These are phyloP conservation scores for Julus scandinavius DNA, from an alignment of 2,888 invertebrate species.

Conservation along the genomic window DNA sequence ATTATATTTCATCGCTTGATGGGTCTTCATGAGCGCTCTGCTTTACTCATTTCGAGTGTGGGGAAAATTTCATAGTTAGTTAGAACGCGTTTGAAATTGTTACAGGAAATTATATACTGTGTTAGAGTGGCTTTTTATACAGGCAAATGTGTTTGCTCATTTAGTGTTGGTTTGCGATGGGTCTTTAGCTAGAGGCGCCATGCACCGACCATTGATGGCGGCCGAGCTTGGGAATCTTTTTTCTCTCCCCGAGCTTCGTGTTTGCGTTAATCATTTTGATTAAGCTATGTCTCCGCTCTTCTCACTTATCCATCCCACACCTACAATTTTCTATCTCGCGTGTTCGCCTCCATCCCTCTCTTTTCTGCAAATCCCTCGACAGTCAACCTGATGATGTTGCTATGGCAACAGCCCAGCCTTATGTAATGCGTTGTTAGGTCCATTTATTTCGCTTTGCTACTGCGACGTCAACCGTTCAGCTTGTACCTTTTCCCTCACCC, in stretches of 20 bases:
- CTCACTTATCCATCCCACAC: neutral
- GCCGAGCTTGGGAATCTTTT: neutral
- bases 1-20: neutral
- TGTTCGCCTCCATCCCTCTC: neutral
- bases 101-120: neutral
- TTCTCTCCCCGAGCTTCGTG: neutral
- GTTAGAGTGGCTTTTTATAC: neutral
- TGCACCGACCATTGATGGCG: neutral
- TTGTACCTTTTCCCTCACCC: neutral
- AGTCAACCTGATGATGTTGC: constrained; percentile 40
- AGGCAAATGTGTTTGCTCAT: neutral
- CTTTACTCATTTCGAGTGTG: no score
- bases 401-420: constrained; percentile 20
- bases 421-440: constrained; percentile 43
- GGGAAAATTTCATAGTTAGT: no score
- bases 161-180: neutral
- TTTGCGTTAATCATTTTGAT: constrained; percentile 34
- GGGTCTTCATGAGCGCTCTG: no score
- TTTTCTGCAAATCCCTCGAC: constrained; percentile 3
- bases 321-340: neutral
- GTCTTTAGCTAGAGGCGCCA: neutral
- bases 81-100: neutral
- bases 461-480: constrained; percentile 34
- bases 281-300: neutral
- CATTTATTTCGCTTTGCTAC: constrained; percentile 43